phyloP scores from a whole-genome alignment of 2,888 invertebrate species.

The Crioceris asparagi region DNA sequence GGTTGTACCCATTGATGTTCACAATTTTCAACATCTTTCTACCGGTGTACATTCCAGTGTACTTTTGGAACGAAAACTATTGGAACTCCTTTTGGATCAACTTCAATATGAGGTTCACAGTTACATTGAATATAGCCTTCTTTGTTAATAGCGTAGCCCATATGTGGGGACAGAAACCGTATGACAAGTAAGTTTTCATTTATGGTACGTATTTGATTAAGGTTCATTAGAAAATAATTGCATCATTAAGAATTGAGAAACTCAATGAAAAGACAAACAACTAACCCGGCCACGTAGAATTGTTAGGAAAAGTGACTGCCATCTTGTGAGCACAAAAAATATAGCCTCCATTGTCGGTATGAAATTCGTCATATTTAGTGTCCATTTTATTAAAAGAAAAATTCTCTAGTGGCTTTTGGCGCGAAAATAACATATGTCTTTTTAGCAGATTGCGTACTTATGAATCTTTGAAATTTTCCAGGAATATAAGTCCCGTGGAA shows the following conservation, averaged over 20 bases:
- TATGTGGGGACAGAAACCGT: slow-evolving; percentile 86
- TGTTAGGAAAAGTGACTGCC: too few species aligned
- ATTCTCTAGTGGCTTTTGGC: too few species aligned
- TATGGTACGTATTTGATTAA: not conserved
- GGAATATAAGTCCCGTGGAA: slow-evolving; percentile 63
- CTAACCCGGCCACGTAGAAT: too few species aligned
- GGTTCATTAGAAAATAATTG: too few species aligned
- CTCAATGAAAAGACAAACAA: too few species aligned
- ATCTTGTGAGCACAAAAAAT: too few species aligned
- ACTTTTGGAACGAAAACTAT: slow-evolving; percentile 73
- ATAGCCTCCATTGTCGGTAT: too few species aligned
- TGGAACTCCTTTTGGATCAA: slow-evolving; percentile 74
- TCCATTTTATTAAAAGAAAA: too few species aligned
- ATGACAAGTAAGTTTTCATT: slow-evolving; percentile 57
- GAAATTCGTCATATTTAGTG: too few species aligned
- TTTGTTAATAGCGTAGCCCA: slow-evolving; percentile 93
- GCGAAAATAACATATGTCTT: too few species aligned
- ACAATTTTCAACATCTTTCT: slow-evolving; percentile 60
- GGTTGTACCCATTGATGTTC: slow-evolving; percentile 61
- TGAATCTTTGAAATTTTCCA: slow-evolving; percentile 36
- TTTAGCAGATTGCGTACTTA: too few species aligned
- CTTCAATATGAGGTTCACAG: slow-evolving; percentile 69
- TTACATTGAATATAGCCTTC: slow-evolving; percentile 84
- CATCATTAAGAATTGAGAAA: too few species aligned
- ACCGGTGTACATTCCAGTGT: slow-evolving; percentile 69